These are phyloP conservation scores for Mesitornis unicolor DNA, from an alignment of 2,113 vertebrate species.

Conservation along the genomic window DNA sequence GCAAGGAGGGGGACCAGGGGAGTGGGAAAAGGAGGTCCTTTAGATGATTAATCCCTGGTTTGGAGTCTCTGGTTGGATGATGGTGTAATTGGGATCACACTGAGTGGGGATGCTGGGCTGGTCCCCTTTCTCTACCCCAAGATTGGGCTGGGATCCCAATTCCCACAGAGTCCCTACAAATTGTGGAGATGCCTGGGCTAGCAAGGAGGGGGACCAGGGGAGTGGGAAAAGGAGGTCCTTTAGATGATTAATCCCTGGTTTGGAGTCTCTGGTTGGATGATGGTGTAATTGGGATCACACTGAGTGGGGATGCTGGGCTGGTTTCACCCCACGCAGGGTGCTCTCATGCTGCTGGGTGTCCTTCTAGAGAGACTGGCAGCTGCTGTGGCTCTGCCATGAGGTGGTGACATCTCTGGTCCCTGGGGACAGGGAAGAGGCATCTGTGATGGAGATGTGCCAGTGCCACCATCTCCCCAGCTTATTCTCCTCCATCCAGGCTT, in stretches of 20 bases:
- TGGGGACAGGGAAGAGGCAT: not conserved
- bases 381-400: fast-evolving
- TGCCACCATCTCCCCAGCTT: not conserved
- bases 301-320: too few species aligned
- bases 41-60: not conserved
- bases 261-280: not conserved
- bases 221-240: not conserved
- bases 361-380: not conserved
- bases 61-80: not conserved
- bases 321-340: not conserved
- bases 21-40: not conserved
- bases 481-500: not conserved
- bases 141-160: not conserved
- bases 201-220: not conserved
- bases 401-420: not conserved
- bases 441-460: too few species aligned
- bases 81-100: fast-evolving
- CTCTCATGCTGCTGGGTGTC: not conserved
- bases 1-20: not conserved
- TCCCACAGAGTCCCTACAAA: not conserved
- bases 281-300: fast-evolving
- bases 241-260: not conserved
- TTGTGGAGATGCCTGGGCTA: not conserved
- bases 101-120: not conserved
- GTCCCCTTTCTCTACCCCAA: too few species aligned